Conservation (phyloP, 2,888 invertebrate species). For the Omphaloscelis lunosa region DNA sequence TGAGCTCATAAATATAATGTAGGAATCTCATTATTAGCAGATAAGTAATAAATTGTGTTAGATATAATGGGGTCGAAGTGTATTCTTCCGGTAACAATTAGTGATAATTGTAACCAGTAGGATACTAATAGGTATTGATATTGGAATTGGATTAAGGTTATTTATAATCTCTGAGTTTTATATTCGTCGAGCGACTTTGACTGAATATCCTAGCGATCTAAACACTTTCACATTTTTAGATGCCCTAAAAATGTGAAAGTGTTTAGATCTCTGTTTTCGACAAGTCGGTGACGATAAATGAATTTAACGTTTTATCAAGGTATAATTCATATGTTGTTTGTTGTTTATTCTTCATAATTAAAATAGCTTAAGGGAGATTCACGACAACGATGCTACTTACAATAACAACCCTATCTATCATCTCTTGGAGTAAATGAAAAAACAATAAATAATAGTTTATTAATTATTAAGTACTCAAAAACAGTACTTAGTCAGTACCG, state of each 20-base stretch:
- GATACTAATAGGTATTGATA: slow-evolving; percentile 8
- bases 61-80: slow-evolving; percentile 78
- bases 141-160: slow-evolving; percentile 15
- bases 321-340: neutral
- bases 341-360: neutral
- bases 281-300: neutral
- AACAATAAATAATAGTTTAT: neutral
- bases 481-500: neutral
- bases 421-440: neutral
- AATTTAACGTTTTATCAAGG: neutral
- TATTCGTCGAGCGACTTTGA: slow-evolving; percentile 6
- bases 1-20: slow-evolving; percentile 61
- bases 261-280: slow-evolving; percentile 20
- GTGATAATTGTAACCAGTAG: slow-evolving; percentile 52
- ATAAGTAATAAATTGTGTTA: slow-evolving; percentile 73
- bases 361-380: neutral
- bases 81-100: slow-evolving; percentile 76
- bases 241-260: slow-evolving; percentile 57
- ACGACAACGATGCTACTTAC: neutral
- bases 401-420: neutral
- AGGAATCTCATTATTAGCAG: slow-evolving; percentile 72
- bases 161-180: slow-evolving; percentile 23
- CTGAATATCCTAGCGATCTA: slow-evolving; percentile 17
- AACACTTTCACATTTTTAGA: no score
- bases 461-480: neutral